Conservation (phyloP, 2,113 vertebrate genomes). For the Labeo catla region DNA sequence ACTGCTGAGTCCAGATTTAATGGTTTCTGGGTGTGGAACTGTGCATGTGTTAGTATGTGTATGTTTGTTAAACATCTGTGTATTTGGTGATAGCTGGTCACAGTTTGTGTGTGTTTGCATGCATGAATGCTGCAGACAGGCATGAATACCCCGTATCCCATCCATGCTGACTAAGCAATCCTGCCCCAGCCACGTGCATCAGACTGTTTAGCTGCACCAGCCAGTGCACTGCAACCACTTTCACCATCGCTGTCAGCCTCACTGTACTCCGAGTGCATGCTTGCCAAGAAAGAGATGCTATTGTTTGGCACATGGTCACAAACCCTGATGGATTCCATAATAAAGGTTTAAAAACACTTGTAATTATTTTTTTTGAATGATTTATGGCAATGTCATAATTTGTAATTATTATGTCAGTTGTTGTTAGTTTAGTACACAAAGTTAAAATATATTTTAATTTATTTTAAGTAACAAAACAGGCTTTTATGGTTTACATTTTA, state of each 20-base stretch:
- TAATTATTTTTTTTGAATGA: too few species aligned
- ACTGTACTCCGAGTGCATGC: neutral
- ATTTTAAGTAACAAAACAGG: too few species aligned
- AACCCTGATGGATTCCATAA: neutral
- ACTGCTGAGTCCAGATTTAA: neutral
- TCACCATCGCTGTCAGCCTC: too few species aligned
- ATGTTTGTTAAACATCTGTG: neutral
- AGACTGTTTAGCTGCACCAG: constrained; percentile 3
- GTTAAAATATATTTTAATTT: too few species aligned
- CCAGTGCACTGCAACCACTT: neutral
- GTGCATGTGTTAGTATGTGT: neutral
- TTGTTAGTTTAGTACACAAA: too few species aligned
- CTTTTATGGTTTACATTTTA: too few species aligned
- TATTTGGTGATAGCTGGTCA: neutral
- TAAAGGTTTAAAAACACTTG: neutral
- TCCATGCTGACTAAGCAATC: constrained; percentile 49
- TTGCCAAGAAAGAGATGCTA: neutral
- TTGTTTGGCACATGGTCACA: neutral
- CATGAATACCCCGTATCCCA: neutral
- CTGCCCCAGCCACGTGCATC: constrained; percentile 15
- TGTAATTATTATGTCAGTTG: too few species aligned
- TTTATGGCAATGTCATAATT: too few species aligned
- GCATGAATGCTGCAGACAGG: constrained; percentile 24
- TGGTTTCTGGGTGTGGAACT: neutral
- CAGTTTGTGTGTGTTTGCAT: neutral